These are phyloP conservation scores for Boloria selene DNA, from an alignment of 2,888 invertebrate species.

Conservation along the genomic window DNA sequence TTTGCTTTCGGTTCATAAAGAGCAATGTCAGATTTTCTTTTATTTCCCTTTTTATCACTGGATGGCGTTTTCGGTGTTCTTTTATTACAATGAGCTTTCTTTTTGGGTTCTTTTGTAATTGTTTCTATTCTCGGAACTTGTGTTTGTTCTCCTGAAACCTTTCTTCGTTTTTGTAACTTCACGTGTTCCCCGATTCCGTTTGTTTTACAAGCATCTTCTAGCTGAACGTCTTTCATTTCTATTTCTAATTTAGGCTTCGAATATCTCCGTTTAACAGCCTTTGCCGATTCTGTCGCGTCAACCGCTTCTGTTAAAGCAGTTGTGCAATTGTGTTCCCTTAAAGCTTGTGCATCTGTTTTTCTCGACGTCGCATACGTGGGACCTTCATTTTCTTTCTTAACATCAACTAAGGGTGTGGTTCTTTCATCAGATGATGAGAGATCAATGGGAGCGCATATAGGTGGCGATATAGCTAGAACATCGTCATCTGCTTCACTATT, in stretches of 20 bases:
- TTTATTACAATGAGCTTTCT: constrained; percentile 55
- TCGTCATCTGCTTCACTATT: constrained; percentile 78
- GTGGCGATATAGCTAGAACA: constrained; percentile 76
- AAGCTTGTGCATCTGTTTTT: constrained; percentile 72
- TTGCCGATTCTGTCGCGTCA: constrained; percentile 57
- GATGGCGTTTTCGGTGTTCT: constrained; percentile 58
- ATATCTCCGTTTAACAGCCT: constrained; percentile 70
- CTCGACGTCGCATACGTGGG: constrained; percentile 64
- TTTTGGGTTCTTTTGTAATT: constrained; percentile 60
- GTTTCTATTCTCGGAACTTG: constrained; percentile 58
- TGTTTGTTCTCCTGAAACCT: constrained; percentile 71
- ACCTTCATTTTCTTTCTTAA: constrained; percentile 77
- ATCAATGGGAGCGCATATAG: constrained; percentile 72
- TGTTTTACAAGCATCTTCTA: constrained; percentile 72
- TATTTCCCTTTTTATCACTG: constrained; percentile 67
- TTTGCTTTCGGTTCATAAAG: constrained; percentile 56
- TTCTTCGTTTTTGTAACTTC: constrained; percentile 79
- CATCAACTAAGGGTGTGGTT: constrained; percentile 71
- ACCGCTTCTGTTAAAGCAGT: constrained; percentile 52
- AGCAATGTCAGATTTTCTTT: constrained; percentile 68
- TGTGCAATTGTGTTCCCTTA: constrained; percentile 69
- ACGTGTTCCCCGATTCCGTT: constrained; percentile 81
- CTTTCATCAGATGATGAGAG: constrained; percentile 77
- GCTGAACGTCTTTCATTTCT: constrained; percentile 74
- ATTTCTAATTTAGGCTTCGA: constrained; percentile 76